phyloP scores from a whole-genome alignment of 2,113 vertebrate species.

The Lutjanus erythropterus region DNA sequence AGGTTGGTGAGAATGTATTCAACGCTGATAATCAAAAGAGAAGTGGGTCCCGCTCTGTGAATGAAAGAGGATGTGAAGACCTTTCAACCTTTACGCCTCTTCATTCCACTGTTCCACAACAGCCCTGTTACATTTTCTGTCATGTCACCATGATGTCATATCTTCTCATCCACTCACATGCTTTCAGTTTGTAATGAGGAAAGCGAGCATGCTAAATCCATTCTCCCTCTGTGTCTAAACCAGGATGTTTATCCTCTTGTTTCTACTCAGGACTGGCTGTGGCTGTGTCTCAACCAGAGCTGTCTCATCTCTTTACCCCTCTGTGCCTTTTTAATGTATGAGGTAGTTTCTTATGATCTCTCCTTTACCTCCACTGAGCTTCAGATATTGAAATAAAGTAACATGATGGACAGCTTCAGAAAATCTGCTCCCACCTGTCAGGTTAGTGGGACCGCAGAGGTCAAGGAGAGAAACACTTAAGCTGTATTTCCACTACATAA shows the following conservation, averaged over 20 bases:
- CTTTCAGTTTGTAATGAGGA: slow-evolving; percentile 65
- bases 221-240: slow-evolving; percentile 73
- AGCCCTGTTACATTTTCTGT: slow-evolving; percentile 31
- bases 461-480: slow-evolving; percentile 68
- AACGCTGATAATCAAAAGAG: background rate
- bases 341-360: slow-evolving; percentile 57
- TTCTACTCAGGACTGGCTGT: slow-evolving; percentile 74
- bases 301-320: slow-evolving; percentile 56
- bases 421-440: slow-evolving; percentile 1
- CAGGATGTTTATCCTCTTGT: slow-evolving; percentile 75
- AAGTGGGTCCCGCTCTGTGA: slow-evolving; percentile 19
- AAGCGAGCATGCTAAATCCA: slow-evolving; percentile 70
- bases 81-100: slow-evolving; percentile 14
- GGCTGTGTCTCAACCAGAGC: slow-evolving; percentile 75
- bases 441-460: slow-evolving; percentile 43
- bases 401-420: background rate
- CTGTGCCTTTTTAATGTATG: slow-evolving; percentile 30
- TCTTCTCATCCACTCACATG: slow-evolving; percentile 50
- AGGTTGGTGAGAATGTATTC: slow-evolving; percentile 21
- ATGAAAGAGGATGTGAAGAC: slow-evolving; percentile 49
- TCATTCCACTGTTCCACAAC: slow-evolving; percentile 16
- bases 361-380: slow-evolving; percentile 66
- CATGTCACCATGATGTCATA: slow-evolving; percentile 43
- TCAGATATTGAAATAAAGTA: slow-evolving; percentile 11
- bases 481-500: no score